These are phyloP conservation scores for Mormyrus iriodes DNA, from an alignment of 2,113 vertebrate species.

Conservation along the genomic window DNA sequence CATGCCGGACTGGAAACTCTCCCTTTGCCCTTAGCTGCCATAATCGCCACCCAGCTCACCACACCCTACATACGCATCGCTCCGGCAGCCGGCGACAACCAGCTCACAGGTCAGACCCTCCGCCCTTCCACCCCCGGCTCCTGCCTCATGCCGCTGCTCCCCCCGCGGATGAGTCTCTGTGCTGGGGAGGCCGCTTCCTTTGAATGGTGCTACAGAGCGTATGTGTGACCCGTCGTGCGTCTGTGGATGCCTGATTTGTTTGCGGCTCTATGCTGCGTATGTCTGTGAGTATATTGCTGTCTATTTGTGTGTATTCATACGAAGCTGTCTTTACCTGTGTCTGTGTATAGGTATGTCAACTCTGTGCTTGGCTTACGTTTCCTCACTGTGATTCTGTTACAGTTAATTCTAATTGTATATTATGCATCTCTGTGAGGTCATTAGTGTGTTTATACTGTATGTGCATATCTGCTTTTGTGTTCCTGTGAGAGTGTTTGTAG, in stretches of 20 bases:
- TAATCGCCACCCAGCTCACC: conserved; percentile 98
- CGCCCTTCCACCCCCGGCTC: conserved; percentile 56
- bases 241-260: not conserved
- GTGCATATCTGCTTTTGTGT: not conserved
- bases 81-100: conserved; percentile 89
- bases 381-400: not conserved
- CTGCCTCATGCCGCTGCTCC: conserved; percentile 43
- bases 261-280: not conserved
- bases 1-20: conserved; percentile 85
- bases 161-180: not conserved
- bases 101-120: conserved; percentile 91
- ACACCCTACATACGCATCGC: conserved; percentile 93
- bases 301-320: not conserved
- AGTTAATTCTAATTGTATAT: not conserved
- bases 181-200: not conserved
- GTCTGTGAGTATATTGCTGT: not conserved
- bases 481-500: not conserved
- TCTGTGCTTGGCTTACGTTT: not conserved
- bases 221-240: not conserved
- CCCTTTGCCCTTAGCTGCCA: conserved; percentile 87
- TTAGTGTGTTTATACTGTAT: not conserved
- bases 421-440: not conserved
- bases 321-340: conserved; percentile 8
- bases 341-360: not conserved
- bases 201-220: no score